Percentiles rank a stretch among this genome's conserved stretches.
Conservation (phyloP, 2,888 invertebrate species). For the Callinectes sapidus region DNA sequence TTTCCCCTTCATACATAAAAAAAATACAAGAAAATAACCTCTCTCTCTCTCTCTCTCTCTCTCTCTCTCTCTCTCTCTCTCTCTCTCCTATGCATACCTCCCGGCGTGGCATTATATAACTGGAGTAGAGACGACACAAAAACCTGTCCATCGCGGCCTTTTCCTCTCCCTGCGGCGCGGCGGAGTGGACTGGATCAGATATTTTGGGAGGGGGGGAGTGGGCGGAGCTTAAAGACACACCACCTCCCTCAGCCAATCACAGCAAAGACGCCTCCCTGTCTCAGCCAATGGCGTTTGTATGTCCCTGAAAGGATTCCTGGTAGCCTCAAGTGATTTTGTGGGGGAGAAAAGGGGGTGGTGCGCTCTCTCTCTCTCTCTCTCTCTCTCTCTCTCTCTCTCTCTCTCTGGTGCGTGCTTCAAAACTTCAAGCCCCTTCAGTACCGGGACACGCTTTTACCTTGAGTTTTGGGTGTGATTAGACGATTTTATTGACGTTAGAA, state of each 20-base stretch:
- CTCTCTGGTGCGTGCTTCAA: background rate
- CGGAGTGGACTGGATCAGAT: background rate
- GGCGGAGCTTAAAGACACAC: conserved; percentile 31
- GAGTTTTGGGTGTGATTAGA: too few relatives aligned
- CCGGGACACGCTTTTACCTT: too few relatives aligned
- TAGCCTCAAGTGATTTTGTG: background rate
- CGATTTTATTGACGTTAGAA: too few relatives aligned
- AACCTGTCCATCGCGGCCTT: background rate
- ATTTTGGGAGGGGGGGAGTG: background rate
- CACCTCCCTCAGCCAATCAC: conserved; percentile 8
- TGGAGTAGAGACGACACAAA: background rate
- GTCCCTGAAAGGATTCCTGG: background rate
- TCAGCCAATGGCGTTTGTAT: background rate
- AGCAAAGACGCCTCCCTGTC: background rate
- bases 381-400: conserved; percentile 1
- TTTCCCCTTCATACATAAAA: too few relatives aligned
- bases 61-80: conserved; percentile 25
- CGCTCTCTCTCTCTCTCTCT: background rate
- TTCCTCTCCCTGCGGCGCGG: background rate
- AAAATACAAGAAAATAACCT: background rate
- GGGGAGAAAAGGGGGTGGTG: background rate
- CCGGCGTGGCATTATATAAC: background rate
- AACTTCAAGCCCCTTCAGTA: too few relatives aligned
- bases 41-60: background rate
- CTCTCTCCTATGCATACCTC: background rate